Conservation (phyloP, 2,797 vertebrate genomes). For the Clarias pachynema region DNA sequence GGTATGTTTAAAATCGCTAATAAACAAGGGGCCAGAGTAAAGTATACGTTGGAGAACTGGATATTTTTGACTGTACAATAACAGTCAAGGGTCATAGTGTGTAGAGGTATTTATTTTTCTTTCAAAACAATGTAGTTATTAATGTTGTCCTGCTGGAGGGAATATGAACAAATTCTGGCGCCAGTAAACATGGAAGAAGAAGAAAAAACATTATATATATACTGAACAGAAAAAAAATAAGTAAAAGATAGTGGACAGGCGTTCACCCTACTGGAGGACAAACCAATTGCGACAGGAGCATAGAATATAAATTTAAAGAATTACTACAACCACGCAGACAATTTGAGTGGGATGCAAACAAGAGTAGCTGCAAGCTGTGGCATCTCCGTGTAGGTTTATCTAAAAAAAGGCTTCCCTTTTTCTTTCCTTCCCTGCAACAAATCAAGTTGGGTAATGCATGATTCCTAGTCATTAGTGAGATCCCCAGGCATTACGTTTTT, state of each 20-base stretch:
- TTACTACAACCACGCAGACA: not conserved
- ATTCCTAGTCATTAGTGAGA: not conserved
- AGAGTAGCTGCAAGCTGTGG: conserved; percentile 1
- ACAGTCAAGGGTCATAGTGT: not conserved
- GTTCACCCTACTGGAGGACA: not conserved
- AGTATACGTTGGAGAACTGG: not conserved
- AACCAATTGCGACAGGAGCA: not conserved
- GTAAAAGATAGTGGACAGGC: not conserved
- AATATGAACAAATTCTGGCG: not conserved
- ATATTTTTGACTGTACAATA: not conserved
- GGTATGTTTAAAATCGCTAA: not conserved
- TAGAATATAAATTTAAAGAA: conserved; percentile 11
- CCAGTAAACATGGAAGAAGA: not conserved
- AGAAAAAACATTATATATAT: not conserved
- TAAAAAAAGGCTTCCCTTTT: not conserved
- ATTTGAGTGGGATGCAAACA: not conserved
- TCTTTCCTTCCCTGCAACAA: not conserved
- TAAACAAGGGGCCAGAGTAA: not conserved
- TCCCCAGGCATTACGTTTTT: not conserved
- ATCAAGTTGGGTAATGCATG: not conserved
- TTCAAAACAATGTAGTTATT: not conserved
- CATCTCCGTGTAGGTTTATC: not conserved
- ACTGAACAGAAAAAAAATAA: not conserved
- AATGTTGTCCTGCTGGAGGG: not conserved
- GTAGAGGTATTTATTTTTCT: not conserved